These are phyloP conservation scores for Phodopus roborovskii DNA, from an alignment of 2,113 vertebrate species.

Conservation along the genomic window DNA sequence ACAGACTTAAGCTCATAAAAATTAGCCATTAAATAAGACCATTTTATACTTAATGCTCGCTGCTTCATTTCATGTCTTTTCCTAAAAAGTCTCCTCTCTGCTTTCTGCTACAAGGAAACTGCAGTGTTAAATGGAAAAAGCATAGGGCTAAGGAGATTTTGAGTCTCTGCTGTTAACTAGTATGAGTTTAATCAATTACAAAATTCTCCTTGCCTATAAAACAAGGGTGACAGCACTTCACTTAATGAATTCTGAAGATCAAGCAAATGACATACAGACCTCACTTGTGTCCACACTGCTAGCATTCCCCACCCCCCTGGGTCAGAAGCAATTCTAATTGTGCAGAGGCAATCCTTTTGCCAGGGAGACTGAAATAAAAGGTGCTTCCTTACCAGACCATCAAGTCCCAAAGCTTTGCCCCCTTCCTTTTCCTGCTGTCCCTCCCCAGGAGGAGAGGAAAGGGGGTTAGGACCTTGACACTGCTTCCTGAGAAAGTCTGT, in stretches of 20 bases:
- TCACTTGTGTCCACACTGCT: not conserved
- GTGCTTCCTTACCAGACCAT: not conserved
- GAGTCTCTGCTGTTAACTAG: conserved; percentile 3
- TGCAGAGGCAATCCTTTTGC: not conserved
- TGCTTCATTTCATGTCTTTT: not conserved
- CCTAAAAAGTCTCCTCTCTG: conserved; percentile 26
- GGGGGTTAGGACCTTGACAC: not conserved
- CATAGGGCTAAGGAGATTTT: not conserved
- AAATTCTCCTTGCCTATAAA: conserved; percentile 48
- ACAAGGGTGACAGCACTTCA: not conserved
- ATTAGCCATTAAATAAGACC: conserved; percentile 7
- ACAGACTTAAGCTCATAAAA: conserved; percentile 37
- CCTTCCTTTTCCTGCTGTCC: not conserved
- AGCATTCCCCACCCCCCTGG: not conserved
- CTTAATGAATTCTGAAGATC: not conserved
- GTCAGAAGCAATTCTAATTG: not conserved
- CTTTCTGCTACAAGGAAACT: conserved; percentile 23
- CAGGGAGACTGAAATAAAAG: not conserved
- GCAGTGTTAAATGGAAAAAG: not conserved
- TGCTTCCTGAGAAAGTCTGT: not conserved
- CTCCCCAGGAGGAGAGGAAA: not conserved
- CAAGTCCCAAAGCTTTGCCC: not conserved
- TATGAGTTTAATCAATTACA: conserved; percentile 11
- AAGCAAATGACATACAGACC: not conserved
- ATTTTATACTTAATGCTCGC: not conserved